Conservation (phyloP, 2,797 vertebrate genomes). For the Sebastes wilsoni region DNA sequence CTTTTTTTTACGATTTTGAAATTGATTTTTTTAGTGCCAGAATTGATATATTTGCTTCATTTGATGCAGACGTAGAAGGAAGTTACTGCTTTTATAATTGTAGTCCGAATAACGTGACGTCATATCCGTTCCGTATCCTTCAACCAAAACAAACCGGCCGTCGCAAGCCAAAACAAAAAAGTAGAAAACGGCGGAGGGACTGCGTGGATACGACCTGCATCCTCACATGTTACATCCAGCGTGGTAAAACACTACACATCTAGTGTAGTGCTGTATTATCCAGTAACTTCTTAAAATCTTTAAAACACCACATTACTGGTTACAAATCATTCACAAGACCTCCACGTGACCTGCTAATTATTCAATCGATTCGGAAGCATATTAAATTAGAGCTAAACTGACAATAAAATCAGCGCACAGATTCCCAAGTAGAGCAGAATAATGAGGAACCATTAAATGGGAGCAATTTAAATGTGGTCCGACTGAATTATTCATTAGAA, state of each 20-base stretch:
- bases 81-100: too few relatives aligned
- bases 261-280: background rate
- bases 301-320: background rate
- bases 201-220: fast-evolving
- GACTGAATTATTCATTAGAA: conserved; percentile 1
- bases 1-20: too few relatives aligned
- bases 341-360: background rate
- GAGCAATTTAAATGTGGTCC: background rate
- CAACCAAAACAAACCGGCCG: too few relatives aligned
- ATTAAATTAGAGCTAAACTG: background rate
- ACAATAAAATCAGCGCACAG: background rate
- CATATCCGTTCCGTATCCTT: too few relatives aligned
- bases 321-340: background rate
- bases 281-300: background rate
- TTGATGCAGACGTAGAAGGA: too few relatives aligned
- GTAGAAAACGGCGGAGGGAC: too few relatives aligned
- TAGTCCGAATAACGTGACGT: fast-evolving
- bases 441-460: background rate
- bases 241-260: too few relatives aligned
- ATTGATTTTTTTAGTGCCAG: too few relatives aligned
- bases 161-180: too few relatives aligned
- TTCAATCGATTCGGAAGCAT: background rate
- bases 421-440: background rate
- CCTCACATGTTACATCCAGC: fast-evolving
- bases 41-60: too few relatives aligned